phyloP scores from a whole-genome alignment of 2,888 invertebrate species.

The Molanna angustata region DNA sequence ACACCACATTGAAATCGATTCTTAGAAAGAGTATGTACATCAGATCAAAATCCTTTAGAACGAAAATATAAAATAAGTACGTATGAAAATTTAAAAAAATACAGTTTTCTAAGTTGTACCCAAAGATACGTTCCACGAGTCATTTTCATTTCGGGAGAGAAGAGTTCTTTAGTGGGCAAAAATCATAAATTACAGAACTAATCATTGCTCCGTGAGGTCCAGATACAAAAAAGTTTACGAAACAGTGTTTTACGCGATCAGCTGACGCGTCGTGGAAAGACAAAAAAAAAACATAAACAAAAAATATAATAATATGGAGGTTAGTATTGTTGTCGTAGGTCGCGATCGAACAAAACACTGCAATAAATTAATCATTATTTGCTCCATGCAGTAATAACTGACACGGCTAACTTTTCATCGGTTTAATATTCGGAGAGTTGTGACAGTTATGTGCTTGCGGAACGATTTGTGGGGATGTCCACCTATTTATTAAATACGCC shows the following conservation, averaged over 20 bases:
- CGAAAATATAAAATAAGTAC: too few relatives aligned
- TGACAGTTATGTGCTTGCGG: constrained; percentile 26
- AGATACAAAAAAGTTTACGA: too few relatives aligned
- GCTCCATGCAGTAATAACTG: constrained; percentile 22
- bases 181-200: too few relatives aligned
- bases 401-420: background rate
- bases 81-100: too few relatives aligned
- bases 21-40: too few relatives aligned
- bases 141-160: too few relatives aligned
- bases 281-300: constrained; percentile 11
- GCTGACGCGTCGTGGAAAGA: constrained; percentile 28
- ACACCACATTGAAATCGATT: too few relatives aligned
- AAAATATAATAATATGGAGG: background rate
- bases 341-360: constrained; percentile 35
- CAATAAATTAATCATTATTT: constrained; percentile 26
- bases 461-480: constrained; percentile 3
- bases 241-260: constrained; percentile 37
- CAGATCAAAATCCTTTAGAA: too few relatives aligned
- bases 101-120: too few relatives aligned
- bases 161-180: too few relatives aligned
- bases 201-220: too few relatives aligned
- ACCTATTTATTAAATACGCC: background rate
- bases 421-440: background rate
- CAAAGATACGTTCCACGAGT: too few relatives aligned
- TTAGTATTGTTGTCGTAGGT: constrained; percentile 18